Evolutionary conservation across 2,888 invertebrate species (phyloP), one percentile per base, ranked within the genome.

Genomic region (Ormyrus pomaceus): DNA sequence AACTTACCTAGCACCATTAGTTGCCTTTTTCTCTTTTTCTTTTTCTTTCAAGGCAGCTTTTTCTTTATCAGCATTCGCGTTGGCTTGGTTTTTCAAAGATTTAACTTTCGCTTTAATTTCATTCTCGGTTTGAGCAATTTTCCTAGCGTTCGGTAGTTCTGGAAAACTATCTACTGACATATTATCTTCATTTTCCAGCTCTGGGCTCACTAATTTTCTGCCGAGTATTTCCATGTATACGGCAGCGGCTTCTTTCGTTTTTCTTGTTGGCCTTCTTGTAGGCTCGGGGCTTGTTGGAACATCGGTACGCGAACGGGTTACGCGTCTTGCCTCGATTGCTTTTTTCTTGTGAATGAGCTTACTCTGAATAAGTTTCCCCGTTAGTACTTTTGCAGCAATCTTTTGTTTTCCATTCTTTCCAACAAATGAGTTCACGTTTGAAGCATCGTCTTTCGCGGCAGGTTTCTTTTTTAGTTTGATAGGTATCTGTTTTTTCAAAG

Each of bases 161-260:
- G 94, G 94, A 88, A 94, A 94, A 88, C 94, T 94, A 84, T 93
- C 94, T 46, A 94, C 89, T 0, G 95, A 94, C 10, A 92, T 86
- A 85, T 93, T 93, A 85, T 94, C 94, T 51, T 94, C 94, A 82
- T 93, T 93, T 46, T 93, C 92, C 79, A 93, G 92, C 70, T 93
- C 93, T 48, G 93, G 93, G 83, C 93, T 92, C 34, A 94, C 93
- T 71, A 95, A 91, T 87, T 95, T 95, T 84, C 94, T 93, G 5
- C 94, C 94, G 68, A 95, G 91, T 82, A 95, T 93, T 86, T 95
- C 95, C 94, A 95, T 94, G 84, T 95, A 95, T 75, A 95, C 93
- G 7, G 95, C 93, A 1, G 95, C 95, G 46, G 95, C 95, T 90
- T 95, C 95, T 89, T 95, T 95, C 0, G 95, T 95, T 89, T 95